Evolutionary conservation across 2,888 invertebrate genomes (phyloP).

Genomic region (Miltochrista miniata): DNA sequence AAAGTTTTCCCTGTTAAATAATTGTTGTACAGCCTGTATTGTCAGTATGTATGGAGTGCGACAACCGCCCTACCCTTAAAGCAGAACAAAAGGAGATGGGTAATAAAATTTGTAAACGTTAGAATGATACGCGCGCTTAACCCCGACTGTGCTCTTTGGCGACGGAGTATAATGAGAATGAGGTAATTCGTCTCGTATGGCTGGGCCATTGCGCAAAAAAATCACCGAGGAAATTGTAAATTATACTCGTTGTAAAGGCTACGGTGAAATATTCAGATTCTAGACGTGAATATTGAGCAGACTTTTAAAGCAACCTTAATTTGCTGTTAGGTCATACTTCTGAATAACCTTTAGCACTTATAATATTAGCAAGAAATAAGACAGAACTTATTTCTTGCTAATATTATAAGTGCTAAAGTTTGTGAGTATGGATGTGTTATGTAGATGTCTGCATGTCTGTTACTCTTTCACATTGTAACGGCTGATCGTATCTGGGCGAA

Average conservation of each 20-base stretch:
- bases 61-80: slow-evolving; percentile 44
- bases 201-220: slow-evolving; percentile 38
- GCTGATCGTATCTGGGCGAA: no score
- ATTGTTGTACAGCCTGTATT: slow-evolving; percentile 34
- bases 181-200: slow-evolving; percentile 60
- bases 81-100: slow-evolving; percentile 70
- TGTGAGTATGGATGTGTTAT: no score
- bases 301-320: slow-evolving; percentile 25
- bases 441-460: no score
- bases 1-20: neutral
- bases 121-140: slow-evolving; percentile 79
- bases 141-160: slow-evolving; percentile 59
- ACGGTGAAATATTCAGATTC: slow-evolving; percentile 18
- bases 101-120: slow-evolving; percentile 80
- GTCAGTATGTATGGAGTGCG: slow-evolving; percentile 26
- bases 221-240: slow-evolving; percentile 37
- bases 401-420: no score
- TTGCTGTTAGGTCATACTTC: slow-evolving; percentile 8
- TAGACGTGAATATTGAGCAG: slow-evolving; percentile 23
- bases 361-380: no score
- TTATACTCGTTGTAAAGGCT: slow-evolving; percentile 17
- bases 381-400: no score
- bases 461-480: no score
- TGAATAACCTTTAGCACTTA: no score
- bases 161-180: slow-evolving; percentile 66